Base-by-base conservation (phyloP, 2,113 vertebrate genomes). In the Heloderma charlesbogerti region DNA sequence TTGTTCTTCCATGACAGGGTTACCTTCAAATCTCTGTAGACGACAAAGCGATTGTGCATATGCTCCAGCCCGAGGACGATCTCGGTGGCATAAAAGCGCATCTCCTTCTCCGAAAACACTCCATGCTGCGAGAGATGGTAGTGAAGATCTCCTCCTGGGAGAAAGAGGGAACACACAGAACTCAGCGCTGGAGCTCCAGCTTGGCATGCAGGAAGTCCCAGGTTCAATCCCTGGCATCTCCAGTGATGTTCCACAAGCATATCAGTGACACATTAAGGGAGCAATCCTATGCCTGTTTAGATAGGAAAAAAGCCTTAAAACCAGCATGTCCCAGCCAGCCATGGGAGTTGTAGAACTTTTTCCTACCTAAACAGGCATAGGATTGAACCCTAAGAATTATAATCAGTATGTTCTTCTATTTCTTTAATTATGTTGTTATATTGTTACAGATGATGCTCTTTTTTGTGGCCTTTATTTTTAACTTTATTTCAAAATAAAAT, bases 71-170 rank as follows among this genome's bases (percentile, higher is more conserved):
- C 99, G 93, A 99, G 97, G 96, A 99, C 98, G 97, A 99, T 99
- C 94, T 99, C 99, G 1, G 98, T 97, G 48, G 99, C 99, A 57
- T 99, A 99, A 96, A 99, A 99, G 18, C 98, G 98, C 99, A 99
- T 99, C 95, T 99, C 99, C 91, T 98, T 99, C 97, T 99, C 99
- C 0, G 98, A 98, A 95, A 99, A 99, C 34, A 99, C 99, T 0
- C 99, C 99, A 0, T 99, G 99, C 94, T 99, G 99, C 4, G 99
- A 99, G 85, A 99, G 98, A 95, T 99, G 99, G 92, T 99, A 99
- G 96, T 99, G 99, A 96, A 99, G 97, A 93, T 99, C 99, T 0
- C 99, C 99, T 16, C 99, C 99, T 99, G 92, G 8, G 95, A 92
- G 0, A 48, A 85, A 93, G 34, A 51, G 0, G 15, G 40, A 45